Evolutionary conservation across 1,140 invertebrate genomes (phyloP), one percentile per base, ranked within the genome.

Genomic region (Arion vulgaris): DNA sequence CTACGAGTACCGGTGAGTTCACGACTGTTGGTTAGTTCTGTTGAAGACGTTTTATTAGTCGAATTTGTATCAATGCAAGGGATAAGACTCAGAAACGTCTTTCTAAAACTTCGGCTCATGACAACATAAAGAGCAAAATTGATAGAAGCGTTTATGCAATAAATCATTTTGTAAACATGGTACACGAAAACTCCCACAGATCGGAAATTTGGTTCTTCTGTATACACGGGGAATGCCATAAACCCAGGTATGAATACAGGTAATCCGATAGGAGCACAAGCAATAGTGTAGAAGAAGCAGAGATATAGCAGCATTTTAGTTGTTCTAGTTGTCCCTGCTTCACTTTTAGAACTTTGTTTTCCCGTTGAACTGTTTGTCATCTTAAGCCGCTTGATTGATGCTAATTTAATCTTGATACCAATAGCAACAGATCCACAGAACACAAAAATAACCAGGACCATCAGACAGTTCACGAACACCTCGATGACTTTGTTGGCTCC

Each of bases 111-210:
- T 34, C 28, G 38, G 45, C 41, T 75, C 41, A 75, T 39, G 28
- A 13, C 73, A 19, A 75, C 76, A 26, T 78, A 78, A 28, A 78
- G 66, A 34, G 49, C 32, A n/a, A 78, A 78, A n/a, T 78, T 78
- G 32, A n/a, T 34, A 38, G 76, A 78, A 19, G 49, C 53, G 76
- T 78, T 78, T 4, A 66, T 41, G 32, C 76, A 78, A 38, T 34
- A 36, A 1, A 38, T 39, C 11, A 78, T 5, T 7, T 78, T 78
- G 26, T 57, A 49, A 5, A 78, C 38, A 15, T 78, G 76, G 57
- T 78, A 78, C 4, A 78, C 45, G 17, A 78, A 36, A 9, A 62
- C 36, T 28, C 38, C 76, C 1, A 78, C 13, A 19, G 49, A 57
- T 0, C 26, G 53, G 19, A 53, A 53, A 34, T 62, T 34, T 4